Base-by-base conservation (phyloP, 2,888 invertebrate genomes). In the Chaetoderma sp. region DNA sequence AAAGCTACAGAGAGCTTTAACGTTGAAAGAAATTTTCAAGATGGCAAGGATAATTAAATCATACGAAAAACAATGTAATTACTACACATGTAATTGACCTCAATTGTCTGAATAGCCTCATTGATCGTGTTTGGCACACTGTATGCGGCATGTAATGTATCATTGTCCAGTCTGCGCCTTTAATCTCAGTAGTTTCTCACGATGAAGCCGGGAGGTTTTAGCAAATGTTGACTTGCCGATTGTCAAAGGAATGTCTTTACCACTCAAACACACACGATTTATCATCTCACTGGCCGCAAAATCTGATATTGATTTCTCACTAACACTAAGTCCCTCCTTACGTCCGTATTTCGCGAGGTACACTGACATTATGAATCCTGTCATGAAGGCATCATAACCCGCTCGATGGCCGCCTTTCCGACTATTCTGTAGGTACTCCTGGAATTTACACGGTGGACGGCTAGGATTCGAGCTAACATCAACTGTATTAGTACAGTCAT, bases 371-470 rank as follows among this genome's bases (percentile, higher is more conserved):
- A 80, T 77, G 67, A 81, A 87, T 3, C 86, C 87, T 16, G 88
- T 88, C 87, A 87, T 88, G 67, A 87, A 88, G 1, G 87, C 86
- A 78, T 88, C 88, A 76, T 82, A 86, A 0, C 87, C 87, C 47
- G 88, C 86, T 18, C 86, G 68, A 73, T 88, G 88, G 28, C 84
- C 80, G 4, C 3, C 5, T 36, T 10, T 33, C 23, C 6, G 18
- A 32, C 13, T n/a, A 16, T 2, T 4, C 18, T 8, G 23, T 6
- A 0, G 1, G 30, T n/a, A 39, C 39, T 39, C 16, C 16, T 39
- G 13, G 16, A 6, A 32, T 13, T 4, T 30, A 2, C 1, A 28
- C 30, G 32, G n/a, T n/a, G n/a, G n/a, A 39, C 16, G 10, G 10
- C 16, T 16, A 39, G 39, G 16, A 39, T 39, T 16, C 16, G 39